Evolutionary conservation across 1,140 invertebrate genomes (phyloP).

Genomic region (Cotesia typhae): DNA sequence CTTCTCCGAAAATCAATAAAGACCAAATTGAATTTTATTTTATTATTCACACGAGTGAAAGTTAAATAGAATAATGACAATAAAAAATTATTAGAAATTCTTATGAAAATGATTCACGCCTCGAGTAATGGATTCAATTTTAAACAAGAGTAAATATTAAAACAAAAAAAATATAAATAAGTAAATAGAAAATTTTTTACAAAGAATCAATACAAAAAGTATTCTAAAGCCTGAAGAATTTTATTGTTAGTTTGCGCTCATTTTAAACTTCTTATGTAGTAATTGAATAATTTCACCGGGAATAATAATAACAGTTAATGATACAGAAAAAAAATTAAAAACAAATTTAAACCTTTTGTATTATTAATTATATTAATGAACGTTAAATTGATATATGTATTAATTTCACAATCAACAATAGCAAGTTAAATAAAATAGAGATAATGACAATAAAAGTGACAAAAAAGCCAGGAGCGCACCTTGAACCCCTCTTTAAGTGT

Average conservation of each 20-base stretch:
- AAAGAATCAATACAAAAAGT: too few relatives aligned
- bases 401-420: not conserved
- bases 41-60: not conserved
- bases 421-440: too few relatives aligned
- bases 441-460: too few relatives aligned
- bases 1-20: too few relatives aligned
- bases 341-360: not conserved
- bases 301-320: constrained; percentile 1
- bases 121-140: not conserved
- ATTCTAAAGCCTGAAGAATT: too few relatives aligned
- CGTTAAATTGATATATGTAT: constrained; percentile 1
- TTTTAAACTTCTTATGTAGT: not conserved
- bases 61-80: not conserved
- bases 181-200: too few relatives aligned
- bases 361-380: constrained; percentile 6
- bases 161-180: not conserved
- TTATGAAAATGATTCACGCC: constrained; percentile 9
- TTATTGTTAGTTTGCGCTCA: too few relatives aligned
- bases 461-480: constrained; percentile 36
- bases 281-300: constrained; percentile 1
- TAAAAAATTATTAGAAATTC: constrained; percentile 1
- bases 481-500: constrained; percentile 51
- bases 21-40: not conserved
- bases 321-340: not conserved
- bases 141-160: not conserved